These are phyloP conservation scores for Pollenia amentaria DNA, from an alignment of 2,888 invertebrate species.

Conservation along the genomic window DNA sequence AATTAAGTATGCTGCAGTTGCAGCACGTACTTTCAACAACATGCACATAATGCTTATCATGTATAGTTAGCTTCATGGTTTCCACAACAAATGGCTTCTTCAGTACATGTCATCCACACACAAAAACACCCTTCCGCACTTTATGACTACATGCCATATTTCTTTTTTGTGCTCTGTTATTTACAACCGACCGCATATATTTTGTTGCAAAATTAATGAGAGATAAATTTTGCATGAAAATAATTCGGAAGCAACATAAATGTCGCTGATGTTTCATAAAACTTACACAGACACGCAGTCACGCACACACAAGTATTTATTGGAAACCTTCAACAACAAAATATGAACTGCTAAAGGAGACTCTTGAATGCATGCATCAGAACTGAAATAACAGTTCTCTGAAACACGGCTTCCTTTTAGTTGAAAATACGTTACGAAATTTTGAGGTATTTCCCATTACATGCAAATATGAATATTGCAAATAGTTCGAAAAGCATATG, in stretches of 20 bases:
- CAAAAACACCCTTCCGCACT: constrained; percentile 1
- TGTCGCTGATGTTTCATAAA: constrained; percentile 56
- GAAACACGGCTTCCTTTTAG: constrained; percentile 86
- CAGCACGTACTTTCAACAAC: constrained; percentile 42
- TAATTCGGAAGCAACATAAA: constrained; percentile 56
- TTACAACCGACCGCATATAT: constrained; percentile 32
- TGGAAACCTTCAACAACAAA: constrained; percentile 19
- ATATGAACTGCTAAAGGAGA: constrained; percentile 31
- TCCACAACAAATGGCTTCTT: constrained; percentile 49
- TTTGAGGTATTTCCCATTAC: constrained; percentile 23
- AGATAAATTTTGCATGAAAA: constrained; percentile 61
- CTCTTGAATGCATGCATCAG: constrained; percentile 41
- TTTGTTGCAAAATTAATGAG: constrained; percentile 46
- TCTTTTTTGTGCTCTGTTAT: constrained; percentile 27
- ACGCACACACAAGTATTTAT: constrained; percentile 13
- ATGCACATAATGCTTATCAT: constrained; percentile 47
- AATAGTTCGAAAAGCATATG: not conserved
- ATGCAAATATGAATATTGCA: constrained; percentile 33
- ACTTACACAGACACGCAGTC: not conserved
- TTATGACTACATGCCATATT: constrained; percentile 23
- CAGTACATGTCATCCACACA: constrained; percentile 19
- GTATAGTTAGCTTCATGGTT: constrained; percentile 48
- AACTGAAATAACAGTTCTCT: constrained; percentile 3
- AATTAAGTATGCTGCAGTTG: constrained; percentile 23
- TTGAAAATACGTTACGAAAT: constrained; percentile 33